A percentile compares a stretch with the other conserved stretches of the same genome.
Conservation (phyloP, 30 jellyfish, hydroid and myxozoan species). For the Turritopsis dohrnii region DNA sequence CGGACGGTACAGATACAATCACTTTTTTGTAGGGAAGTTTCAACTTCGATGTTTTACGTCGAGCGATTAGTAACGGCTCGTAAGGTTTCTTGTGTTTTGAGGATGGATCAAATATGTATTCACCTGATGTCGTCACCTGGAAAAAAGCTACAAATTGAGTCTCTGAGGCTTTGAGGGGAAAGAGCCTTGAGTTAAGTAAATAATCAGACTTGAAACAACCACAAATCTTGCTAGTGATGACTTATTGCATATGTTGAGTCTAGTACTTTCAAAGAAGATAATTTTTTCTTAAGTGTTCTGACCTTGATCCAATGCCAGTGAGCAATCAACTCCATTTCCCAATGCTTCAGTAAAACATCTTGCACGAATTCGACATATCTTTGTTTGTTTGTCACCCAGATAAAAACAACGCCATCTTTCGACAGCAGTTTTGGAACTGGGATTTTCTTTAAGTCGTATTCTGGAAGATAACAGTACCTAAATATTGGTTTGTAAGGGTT, state of each 20-base stretch:
- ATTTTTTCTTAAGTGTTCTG: too few species aligned
- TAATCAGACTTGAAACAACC: not conserved
- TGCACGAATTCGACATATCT: conserved; percentile 48
- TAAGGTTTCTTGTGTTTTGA: conserved; percentile 80
- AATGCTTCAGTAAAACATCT: conserved; percentile 49
- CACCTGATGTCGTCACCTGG: conserved; percentile 67
- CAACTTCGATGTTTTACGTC: not conserved
- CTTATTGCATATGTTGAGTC: too few species aligned
- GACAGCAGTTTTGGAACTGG: conserved; percentile 46
- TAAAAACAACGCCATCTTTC: conserved; percentile 36
- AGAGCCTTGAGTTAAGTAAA: not conserved
- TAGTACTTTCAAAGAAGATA: too few species aligned
- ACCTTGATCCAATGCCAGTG: conserved; percentile 96
- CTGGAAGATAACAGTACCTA: conserved; percentile 54
- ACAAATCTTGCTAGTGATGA: not conserved
- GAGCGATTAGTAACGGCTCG: conserved; percentile 70
- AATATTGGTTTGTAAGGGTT: not conserved
- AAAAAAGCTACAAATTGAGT: conserved; percentile 3
- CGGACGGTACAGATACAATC: conserved; percentile 61
- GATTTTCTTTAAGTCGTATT: conserved; percentile 33
- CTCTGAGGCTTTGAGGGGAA: not conserved
- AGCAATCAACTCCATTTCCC: conserved; percentile 56
- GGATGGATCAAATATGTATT: conserved; percentile 48
- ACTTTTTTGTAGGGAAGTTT: conserved; percentile 46
- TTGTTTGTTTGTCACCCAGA: conserved; percentile 85